Percentiles rank a stretch among this genome's conserved stretches.
These are phyloP conservation scores for Rutilus rutilus DNA, from an alignment of 2,113 vertebrate species.

Conservation along the genomic window DNA sequence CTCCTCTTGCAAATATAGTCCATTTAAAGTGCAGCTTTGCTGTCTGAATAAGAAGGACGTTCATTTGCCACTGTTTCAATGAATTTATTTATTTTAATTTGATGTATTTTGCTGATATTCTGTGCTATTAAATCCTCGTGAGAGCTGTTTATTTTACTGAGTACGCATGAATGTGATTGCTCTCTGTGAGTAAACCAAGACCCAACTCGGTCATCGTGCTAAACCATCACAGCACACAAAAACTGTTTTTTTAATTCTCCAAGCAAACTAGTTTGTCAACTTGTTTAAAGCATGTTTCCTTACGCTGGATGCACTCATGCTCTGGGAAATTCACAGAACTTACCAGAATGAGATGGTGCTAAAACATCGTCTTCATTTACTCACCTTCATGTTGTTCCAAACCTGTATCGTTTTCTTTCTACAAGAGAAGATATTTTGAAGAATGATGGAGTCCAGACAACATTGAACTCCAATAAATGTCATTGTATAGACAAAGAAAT, in stretches of 20 bases:
- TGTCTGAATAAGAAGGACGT: constrained; percentile 2
- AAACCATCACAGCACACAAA: background rate
- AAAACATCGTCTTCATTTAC: background rate
- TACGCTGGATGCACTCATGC: background rate
- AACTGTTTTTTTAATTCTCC: background rate
- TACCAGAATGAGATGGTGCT: background rate
- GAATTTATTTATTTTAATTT: constrained; percentile 1
- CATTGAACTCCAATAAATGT: background rate
- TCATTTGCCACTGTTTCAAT: background rate
- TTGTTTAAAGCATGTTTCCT: background rate
- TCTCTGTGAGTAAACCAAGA: background rate
- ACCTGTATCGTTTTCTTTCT: background rate
- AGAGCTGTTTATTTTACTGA: background rate
- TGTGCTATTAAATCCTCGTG: background rate
- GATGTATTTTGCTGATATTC: background rate
- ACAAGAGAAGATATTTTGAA: background rate
- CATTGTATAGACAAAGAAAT: background rate
- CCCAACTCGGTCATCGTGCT: background rate
- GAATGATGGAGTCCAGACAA: background rate
- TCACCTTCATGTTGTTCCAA: background rate
- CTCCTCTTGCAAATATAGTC: background rate
- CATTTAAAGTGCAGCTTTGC: background rate
- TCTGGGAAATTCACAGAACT: background rate
- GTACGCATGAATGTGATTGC: constrained; percentile 7
- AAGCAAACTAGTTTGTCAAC: background rate